phyloP scores from a whole-genome alignment of 2,113 vertebrate species.

The Burhinus oedicnemus region DNA sequence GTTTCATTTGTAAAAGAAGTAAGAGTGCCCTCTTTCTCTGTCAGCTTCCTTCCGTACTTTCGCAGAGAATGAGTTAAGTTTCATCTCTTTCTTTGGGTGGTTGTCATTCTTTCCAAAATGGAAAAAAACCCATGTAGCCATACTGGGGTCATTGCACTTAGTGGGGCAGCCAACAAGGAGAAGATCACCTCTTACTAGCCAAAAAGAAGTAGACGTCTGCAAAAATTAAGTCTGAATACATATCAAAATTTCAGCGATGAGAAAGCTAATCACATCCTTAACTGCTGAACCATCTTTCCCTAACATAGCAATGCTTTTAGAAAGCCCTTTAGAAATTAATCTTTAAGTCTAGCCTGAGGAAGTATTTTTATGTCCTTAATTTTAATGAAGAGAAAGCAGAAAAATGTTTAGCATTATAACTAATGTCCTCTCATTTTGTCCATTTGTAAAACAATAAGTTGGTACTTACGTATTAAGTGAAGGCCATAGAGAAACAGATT shows the following conservation, averaged over 20 bases:
- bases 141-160: not conserved
- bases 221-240: not conserved
- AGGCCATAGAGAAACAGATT: not conserved
- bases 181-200: not conserved
- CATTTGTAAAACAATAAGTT: not conserved
- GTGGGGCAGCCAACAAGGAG: not conserved
- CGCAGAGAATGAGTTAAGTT: not conserved
- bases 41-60: not conserved
- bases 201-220: not conserved
- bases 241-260: not conserved
- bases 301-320: not conserved
- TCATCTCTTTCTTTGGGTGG: not conserved
- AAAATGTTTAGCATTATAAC: not conserved
- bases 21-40: not conserved
- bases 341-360: conserved; percentile 1
- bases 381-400: conserved; percentile 19
- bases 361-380: not conserved
- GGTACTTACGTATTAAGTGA: not conserved
- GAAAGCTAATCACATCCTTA: not conserved
- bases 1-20: not conserved
- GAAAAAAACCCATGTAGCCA: not conserved
- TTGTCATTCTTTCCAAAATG: not conserved
- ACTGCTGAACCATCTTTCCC: not conserved
- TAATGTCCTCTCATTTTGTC: not conserved
- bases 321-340: conserved; percentile 17